phyloP scores from a whole-genome alignment of 2,888 invertebrate genomes.

The Elmis aenea region DNA sequence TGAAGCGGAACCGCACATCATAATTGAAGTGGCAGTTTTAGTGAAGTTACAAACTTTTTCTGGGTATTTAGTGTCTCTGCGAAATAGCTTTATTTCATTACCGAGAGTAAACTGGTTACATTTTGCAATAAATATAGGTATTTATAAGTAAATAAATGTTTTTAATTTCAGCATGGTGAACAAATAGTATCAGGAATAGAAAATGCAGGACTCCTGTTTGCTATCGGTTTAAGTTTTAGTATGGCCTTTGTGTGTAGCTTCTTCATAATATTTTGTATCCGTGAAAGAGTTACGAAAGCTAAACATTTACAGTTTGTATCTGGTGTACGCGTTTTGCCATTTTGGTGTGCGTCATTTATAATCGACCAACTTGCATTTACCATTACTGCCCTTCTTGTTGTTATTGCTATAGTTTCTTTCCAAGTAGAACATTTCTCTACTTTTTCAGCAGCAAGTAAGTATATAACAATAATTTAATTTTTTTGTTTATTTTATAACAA shows the following conservation, averaged over 20 bases:
- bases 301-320: conserved; percentile 69
- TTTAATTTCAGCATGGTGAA: conserved; percentile 33
- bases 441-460: conserved; percentile 50
- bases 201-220: conserved; percentile 53
- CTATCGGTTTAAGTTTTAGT: conserved; percentile 67
- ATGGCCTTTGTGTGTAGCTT: conserved; percentile 65
- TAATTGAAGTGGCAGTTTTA: too few species aligned
- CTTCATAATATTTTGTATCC: conserved; percentile 56
- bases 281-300: conserved; percentile 63
- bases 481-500: too few species aligned
- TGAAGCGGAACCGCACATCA: too few species aligned
- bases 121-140: too few species aligned
- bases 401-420: conserved; percentile 60
- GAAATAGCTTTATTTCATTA: too few species aligned
- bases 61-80: too few species aligned
- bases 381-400: conserved; percentile 52
- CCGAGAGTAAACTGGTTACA: too few species aligned
- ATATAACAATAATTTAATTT: too few species aligned
- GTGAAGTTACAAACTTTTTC: too few species aligned
- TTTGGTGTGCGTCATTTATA: conserved; percentile 65
- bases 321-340: conserved; percentile 60
- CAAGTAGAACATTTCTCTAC: conserved; percentile 58
- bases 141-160: too few species aligned
- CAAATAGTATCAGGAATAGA: conserved; percentile 35
- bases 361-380: conserved; percentile 65